Evolutionary conservation across 2,797 vertebrate species (phyloP).

Genomic region (Hapalemur alaotrensis): DNA sequence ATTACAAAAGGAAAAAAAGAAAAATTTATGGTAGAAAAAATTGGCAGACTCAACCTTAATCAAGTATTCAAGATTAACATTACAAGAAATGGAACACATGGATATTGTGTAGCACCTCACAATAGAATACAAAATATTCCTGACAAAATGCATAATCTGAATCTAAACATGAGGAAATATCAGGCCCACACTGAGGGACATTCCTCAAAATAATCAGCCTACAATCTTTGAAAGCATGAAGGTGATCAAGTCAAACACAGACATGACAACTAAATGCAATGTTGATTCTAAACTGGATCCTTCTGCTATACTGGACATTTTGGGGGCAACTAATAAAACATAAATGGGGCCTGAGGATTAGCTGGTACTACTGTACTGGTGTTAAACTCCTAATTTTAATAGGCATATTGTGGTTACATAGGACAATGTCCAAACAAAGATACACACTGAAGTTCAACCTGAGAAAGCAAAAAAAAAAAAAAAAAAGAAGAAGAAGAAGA

Average conservation of each 20-base stretch:
- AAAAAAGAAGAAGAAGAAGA: neutral
- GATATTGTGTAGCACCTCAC: neutral
- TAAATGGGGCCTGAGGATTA: neutral
- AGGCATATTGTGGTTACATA: neutral
- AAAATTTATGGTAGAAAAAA: neutral
- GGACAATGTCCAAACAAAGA: neutral
- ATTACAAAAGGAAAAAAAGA: neutral
- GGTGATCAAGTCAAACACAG: neutral
- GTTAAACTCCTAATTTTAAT: slow-evolving; percentile 11
- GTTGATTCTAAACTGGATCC: neutral
- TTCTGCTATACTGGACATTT: neutral
- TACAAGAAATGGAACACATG: neutral
- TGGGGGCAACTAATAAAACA: neutral
- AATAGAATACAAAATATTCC: neutral
- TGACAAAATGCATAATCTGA: neutral
- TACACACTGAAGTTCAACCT: neutral
- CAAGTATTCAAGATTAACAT: neutral
- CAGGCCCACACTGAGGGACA: neutral
- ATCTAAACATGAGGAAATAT: slow-evolving; percentile 17
- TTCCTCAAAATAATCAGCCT: slow-evolving; percentile 7
- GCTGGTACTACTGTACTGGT: neutral
- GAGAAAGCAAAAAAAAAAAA: too few relatives aligned
- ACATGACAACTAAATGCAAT: neutral
- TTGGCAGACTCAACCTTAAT: neutral
- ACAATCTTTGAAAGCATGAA: neutral